Base-by-base conservation (phyloP, 2,888 invertebrate genomes). In the Hypsopygia costalis region DNA sequence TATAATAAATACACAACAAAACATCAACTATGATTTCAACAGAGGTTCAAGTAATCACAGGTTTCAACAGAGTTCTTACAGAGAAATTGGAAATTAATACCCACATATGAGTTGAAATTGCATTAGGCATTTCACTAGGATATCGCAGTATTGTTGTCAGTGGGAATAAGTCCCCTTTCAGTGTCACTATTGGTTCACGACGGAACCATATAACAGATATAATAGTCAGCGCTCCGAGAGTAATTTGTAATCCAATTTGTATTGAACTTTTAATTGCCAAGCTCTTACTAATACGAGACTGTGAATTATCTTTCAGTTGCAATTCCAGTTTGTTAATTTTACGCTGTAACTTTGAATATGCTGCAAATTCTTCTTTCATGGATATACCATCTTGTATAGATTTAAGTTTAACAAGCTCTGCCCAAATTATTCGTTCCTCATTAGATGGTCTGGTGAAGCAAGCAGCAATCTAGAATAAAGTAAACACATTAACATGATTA, bases 321-420 rank as follows among this genome's bases (percentile, higher is more conserved):
- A 62, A 66, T 55, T 91, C 90, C n/a, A 91, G 59, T 52, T 73
- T 82, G 49, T 88, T 90, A 11, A 92, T 90, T 68, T 80, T 90
- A 31, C 92, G 73, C 60, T 92, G 92, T 25, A 91, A 48, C 65
- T 90, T 91, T 1, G 91, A 90, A 62, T 90, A 90, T 25, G 89
- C 86, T 4, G 91, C 91, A 71, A 92, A 92, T 50, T 91, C 86
- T 49, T 91, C 91, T 44, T 90, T 90, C 78, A 91, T 90, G 6
- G 89, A 90, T 43, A 91, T 67, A 6, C 59, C 49, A 39, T 80
- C 77, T 54, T 91, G 91, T 50, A 90, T 81, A 1, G 58, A 55
- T 60, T 86, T 89, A 1, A 91, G 67, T 50, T 71, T 67, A 25
- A 69, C 34, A 28, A 90, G 74, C 59, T 90, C 75, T 4, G 61